Evolutionary conservation across 2,888 invertebrate genomes (phyloP).

Genomic region (Lithophane socia): DNA sequence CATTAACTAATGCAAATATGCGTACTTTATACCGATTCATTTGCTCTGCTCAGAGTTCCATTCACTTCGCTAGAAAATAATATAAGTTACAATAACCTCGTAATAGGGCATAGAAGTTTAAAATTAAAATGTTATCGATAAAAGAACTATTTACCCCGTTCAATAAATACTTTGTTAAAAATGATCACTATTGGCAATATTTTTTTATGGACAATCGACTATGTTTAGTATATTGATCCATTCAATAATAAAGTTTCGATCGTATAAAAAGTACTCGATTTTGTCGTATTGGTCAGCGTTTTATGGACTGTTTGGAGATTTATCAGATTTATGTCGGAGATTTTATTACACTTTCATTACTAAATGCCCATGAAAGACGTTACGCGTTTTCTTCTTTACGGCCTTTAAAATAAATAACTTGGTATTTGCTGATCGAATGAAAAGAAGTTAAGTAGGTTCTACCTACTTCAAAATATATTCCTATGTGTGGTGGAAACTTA

Average conservation of each 20-base stretch:
- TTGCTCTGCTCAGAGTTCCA: constrained; percentile 1
- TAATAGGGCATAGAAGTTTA: constrained; percentile 7
- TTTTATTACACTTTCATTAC: neutral
- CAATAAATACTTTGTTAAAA: neutral
- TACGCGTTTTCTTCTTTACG: neutral
- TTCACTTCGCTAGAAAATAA: constrained; percentile 20
- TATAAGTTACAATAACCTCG: constrained; percentile 5
- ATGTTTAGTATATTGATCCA: neutral
- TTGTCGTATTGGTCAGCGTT: neutral
- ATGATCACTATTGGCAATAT: neutral
- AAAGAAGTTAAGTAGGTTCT: neutral
- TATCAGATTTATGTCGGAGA: neutral
- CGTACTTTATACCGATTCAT: constrained; percentile 23
- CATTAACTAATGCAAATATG: constrained; percentile 16
- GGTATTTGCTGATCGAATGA: neutral
- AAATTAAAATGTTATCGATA: constrained; percentile 21
- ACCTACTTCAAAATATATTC: neutral
- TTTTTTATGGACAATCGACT: neutral
- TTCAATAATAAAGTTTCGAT: neutral
- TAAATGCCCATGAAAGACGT: neutral
- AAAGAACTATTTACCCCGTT: neutral
- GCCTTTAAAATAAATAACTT: neutral
- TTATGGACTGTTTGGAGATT: neutral
- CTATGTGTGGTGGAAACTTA: neutral
- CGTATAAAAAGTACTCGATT: neutral